Conservation (phyloP, 2,888 invertebrate species). For the Ophraella communa region DNA sequence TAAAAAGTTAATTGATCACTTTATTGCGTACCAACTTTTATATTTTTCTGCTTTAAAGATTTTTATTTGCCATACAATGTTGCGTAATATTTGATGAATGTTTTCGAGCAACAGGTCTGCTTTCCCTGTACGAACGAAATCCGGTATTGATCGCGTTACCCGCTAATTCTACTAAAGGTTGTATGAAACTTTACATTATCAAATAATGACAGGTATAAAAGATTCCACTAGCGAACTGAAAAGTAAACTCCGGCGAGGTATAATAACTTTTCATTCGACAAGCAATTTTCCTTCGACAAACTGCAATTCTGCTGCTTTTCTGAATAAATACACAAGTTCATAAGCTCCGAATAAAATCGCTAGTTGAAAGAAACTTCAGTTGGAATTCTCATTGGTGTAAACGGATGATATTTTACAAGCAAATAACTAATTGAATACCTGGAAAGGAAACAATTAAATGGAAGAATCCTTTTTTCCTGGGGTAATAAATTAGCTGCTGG, state of each 20-base stretch:
- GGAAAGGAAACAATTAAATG: too few species aligned
- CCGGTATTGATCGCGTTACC: too few species aligned
- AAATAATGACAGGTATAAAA: background rate
- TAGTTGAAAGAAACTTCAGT: constrained; percentile 8
- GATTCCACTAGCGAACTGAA: background rate
- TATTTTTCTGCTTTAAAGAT: background rate
- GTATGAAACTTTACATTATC: too few species aligned
- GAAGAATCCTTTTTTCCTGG: too few species aligned
- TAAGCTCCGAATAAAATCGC: constrained; percentile 1
- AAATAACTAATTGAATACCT: too few species aligned
- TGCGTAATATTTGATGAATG: background rate
- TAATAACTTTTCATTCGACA: constrained; percentile 16
- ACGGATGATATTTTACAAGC: background rate
- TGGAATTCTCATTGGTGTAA: background rate
- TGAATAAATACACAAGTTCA: constrained; percentile 12
- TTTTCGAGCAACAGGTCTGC: too few species aligned
- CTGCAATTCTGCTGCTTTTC: constrained; percentile 10
- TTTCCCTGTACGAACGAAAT: too few species aligned
- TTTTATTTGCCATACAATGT: background rate
- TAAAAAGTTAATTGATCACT: constrained; percentile 11
- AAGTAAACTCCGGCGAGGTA: constrained; percentile 6
- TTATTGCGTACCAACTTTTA: background rate
- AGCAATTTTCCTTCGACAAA: constrained; percentile 6
- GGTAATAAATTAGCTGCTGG: too few species aligned
- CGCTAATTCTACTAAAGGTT: too few species aligned